phyloP scores from a whole-genome alignment of 2,113 vertebrate species.

The Potamarius usumacintae region DNA sequence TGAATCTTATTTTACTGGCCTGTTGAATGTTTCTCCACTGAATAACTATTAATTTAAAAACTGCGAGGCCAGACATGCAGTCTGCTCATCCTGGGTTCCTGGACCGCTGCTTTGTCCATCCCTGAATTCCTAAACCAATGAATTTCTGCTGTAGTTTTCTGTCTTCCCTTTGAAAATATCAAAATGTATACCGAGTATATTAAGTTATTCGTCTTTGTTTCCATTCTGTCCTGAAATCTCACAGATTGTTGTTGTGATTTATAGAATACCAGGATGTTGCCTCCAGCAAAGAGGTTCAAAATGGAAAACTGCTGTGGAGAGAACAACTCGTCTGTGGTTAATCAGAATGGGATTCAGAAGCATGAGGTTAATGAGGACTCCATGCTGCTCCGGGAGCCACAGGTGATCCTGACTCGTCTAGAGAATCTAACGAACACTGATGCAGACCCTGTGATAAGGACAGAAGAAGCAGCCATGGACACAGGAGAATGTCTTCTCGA shows the following conservation, averaged over 20 bases:
- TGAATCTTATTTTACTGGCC: background rate
- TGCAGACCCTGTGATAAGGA: background rate
- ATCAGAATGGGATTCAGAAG: constrained; percentile 64
- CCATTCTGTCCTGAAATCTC: background rate
- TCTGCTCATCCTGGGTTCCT: background rate
- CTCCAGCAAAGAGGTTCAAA: constrained; percentile 80
- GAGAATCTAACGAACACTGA: constrained; percentile 29
- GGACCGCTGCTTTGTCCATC: background rate
- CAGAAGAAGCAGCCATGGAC: constrained; percentile 40
- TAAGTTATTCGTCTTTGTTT: background rate
- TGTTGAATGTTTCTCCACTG: background rate
- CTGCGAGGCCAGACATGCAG: background rate
- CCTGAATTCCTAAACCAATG: background rate
- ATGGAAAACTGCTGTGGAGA: constrained; percentile 64
- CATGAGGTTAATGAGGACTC: constrained; percentile 36
- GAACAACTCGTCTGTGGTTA: constrained; percentile 59
- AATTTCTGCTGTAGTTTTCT: background rate
- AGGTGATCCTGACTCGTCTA: constrained; percentile 51
- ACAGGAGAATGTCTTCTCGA: background rate
- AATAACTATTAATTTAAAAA: background rate
- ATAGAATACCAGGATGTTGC: constrained; percentile 76
- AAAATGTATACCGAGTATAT: background rate
- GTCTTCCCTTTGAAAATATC: background rate
- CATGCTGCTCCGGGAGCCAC: constrained; percentile 37
- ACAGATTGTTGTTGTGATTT: constrained; percentile 1